Evolutionary conservation across 1,140 invertebrate genomes (phyloP).

Genomic region (Argopecten irradians): DNA sequence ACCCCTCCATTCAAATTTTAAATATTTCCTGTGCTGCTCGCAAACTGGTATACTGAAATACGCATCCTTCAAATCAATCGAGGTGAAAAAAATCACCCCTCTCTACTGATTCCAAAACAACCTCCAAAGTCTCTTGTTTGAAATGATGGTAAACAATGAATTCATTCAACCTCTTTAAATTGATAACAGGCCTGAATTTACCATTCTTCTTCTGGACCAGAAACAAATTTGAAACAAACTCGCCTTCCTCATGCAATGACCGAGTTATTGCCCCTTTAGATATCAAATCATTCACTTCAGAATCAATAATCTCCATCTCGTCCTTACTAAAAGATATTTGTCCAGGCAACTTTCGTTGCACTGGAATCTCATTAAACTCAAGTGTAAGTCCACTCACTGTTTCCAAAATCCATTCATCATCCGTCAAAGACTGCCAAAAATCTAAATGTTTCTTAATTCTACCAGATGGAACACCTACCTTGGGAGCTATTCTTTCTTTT

Average conservation of each 20-base stretch:
- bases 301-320: neutral
- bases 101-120: neutral
- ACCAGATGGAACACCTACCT: neutral
- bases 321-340: neutral
- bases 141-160: slow-evolving; percentile 35
- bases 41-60: slow-evolving; percentile 28
- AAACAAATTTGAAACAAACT: slow-evolving; percentile 26
- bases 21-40: slow-evolving; percentile 24
- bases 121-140: slow-evolving; percentile 36
- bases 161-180: slow-evolving; percentile 38
- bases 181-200: slow-evolving; percentile 34
- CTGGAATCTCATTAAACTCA: slow-evolving; percentile 12
- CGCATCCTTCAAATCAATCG: slow-evolving; percentile 37
- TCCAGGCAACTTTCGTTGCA: neutral
- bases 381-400: neutral
- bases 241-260: neutral
- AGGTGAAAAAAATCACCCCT: neutral
- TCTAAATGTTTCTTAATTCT: neutral
- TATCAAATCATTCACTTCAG: neutral
- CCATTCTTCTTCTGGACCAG: slow-evolving; percentile 36
- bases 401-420: neutral
- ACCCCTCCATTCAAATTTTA: slow-evolving; percentile 29
- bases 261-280: slow-evolving; percentile 27
- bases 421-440: neutral
- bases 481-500: neutral